Evolutionary conservation across 2,113 vertebrate species (phyloP).

Genomic region (Sus scrofa): DNA sequence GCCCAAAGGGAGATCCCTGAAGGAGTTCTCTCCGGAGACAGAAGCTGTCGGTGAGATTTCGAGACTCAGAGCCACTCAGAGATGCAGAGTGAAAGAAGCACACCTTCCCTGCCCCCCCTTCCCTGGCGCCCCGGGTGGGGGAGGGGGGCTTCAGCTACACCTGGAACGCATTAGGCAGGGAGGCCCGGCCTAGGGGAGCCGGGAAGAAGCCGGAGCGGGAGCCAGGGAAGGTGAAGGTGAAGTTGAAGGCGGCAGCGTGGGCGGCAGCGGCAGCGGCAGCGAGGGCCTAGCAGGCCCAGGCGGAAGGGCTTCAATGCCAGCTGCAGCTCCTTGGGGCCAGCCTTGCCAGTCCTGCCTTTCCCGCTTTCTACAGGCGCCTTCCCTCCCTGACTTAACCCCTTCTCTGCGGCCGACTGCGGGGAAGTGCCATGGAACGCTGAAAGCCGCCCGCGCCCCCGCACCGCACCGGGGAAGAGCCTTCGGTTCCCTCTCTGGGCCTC

Average conservation of each 20-base stretch:
- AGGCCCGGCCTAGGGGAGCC: neutral
- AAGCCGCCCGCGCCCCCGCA: neutral
- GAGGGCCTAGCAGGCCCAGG: neutral
- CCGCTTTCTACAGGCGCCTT: constrained; percentile 63
- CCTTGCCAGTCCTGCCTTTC: constrained; percentile 63
- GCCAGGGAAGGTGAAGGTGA: constrained; percentile 48
- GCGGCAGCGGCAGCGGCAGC: neutral
- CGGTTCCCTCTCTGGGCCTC: neutral
- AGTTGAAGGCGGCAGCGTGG: neutral
- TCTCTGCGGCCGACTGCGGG: neutral
- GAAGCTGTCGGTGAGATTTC: neutral
- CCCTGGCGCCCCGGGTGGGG: neutral
- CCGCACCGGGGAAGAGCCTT: neutral
- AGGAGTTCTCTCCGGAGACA: constrained; percentile 12
- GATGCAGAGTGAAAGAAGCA: constrained; percentile 2
- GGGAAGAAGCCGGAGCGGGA: neutral
- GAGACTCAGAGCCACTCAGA: constrained; percentile 15
- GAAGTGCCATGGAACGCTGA: neutral
- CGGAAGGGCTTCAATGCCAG: constrained; percentile 67
- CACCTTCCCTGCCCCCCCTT: neutral
- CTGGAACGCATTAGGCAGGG: constrained; percentile 67
- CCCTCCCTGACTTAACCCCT: constrained; percentile 68
- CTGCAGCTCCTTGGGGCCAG: constrained; percentile 49
- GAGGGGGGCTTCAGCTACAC: constrained; percentile 26
- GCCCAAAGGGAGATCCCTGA: neutral